Evolutionary conservation across 2,888 invertebrate species (phyloP), one percentile per base, ranked within the genome.

Genomic region (Sinotaia quadrata): DNA sequence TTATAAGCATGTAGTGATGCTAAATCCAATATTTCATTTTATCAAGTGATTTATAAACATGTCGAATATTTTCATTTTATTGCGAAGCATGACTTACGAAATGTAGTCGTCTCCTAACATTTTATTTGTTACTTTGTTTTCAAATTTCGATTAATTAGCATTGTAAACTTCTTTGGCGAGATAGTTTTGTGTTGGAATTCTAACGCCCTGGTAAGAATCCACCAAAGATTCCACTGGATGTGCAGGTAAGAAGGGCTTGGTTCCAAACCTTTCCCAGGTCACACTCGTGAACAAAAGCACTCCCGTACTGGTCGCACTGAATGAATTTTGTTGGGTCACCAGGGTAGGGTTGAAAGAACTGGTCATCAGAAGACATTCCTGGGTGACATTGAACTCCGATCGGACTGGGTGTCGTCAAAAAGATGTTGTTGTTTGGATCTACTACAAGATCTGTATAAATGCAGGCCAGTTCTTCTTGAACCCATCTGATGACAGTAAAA

Each of bases 301-400:
- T 78, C 18, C 81, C 81, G 33, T 76, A 74, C 18, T 71, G 71
- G 54, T 83, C 82, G 65, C 84, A 84, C 18, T 83, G 78, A 51
- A 84, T 80, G 67, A 76, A 84, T 57, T 76, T 79, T 7, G 56
- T 59, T 3, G 70, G 54, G 31, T 79, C 72, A 5, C 56, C 66
- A 1, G 78, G 76, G 36, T 76, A 73, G 5, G 81, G 76, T 47
- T 77, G 79, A 60, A 78, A 81, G 56, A 75, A 77, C 3, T 69
- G 65, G 4, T 67, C 65, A 15, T 75, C 74, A 0, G 68, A 67
- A 15, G 72, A 67, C 12, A 52, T 12, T 24, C 69, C 71, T 1
- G 44, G 21, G 0, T 12, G 15, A 3, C 41, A 41, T 12, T 41
- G 15, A n/a, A 41, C 15, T 2, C 15, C 41, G 15, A 41, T 12